A percentile compares a stretch with the other conserved stretches of the same genome.
phyloP scores from a whole-genome alignment of 2,113 vertebrate genomes.

The Prunella himalayana region DNA sequence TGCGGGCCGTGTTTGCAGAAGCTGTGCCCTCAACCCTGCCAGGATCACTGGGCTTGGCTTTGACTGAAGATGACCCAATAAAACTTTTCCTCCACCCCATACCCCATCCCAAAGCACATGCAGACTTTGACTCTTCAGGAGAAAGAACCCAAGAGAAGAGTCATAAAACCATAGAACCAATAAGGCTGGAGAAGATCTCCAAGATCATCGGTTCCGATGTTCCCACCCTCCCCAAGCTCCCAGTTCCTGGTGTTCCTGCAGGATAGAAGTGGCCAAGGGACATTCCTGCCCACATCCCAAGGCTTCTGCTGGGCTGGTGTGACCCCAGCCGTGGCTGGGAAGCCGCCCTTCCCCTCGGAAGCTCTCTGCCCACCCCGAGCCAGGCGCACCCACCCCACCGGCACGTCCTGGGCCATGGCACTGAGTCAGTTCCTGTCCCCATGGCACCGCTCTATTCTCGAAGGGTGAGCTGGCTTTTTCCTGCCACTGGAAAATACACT shows the following conservation, averaged over 20 bases:
- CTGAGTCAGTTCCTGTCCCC: slow-evolving; percentile 53
- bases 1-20: accelerated
- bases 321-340: neutral
- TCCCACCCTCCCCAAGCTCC: neutral
- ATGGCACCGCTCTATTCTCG: slow-evolving; percentile 7
- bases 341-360: neutral
- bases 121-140: neutral
- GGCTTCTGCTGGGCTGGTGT: neutral
- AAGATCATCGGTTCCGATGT: accelerated
- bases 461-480: neutral
- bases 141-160: neutral
- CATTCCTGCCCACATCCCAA: neutral
- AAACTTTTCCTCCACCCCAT: neutral
- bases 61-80: accelerated
- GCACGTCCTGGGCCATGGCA: neutral
- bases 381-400: neutral
- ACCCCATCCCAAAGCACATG: neutral
- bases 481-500: neutral
- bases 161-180: accelerated
- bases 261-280: neutral
- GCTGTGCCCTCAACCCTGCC: neutral
- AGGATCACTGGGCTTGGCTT: neutral
- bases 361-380: neutral
- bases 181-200: neutral
- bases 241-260: neutral